Percentiles rank a stretch among this genome's conserved stretches.
These are phyloP conservation scores for Limnephilus lunatus DNA, from an alignment of 2,888 invertebrate genomes.

Conservation along the genomic window DNA sequence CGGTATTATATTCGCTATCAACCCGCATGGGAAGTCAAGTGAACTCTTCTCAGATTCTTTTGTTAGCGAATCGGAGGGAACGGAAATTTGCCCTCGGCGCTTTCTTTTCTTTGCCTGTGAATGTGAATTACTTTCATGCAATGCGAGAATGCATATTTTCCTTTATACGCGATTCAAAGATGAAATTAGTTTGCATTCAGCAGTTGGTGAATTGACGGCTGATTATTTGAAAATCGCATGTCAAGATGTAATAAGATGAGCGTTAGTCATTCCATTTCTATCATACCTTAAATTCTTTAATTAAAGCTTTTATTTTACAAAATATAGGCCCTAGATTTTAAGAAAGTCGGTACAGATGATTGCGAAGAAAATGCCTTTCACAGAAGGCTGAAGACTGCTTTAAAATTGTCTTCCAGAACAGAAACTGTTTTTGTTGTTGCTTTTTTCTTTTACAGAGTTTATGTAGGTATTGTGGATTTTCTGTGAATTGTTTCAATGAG, in stretches of 20 bases:
- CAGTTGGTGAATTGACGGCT: not conserved
- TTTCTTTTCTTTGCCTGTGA: constrained; percentile 12
- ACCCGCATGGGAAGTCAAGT: not conserved
- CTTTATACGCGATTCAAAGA: not conserved
- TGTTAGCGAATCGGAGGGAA: not conserved
- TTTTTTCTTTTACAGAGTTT: too few species aligned
- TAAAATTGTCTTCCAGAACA: too few species aligned
- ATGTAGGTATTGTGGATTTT: too few species aligned
- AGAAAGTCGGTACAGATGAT: not conserved
- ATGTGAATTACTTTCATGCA: constrained; percentile 2
- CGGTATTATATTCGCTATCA: not conserved
- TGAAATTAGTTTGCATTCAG: constrained; percentile 13
- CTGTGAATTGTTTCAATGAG: too few species aligned
- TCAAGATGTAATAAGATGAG: not conserved
- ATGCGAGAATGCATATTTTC: not conserved
- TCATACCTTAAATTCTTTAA: not conserved
- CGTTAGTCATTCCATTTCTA: not conserved
- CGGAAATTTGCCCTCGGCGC: constrained; percentile 17
- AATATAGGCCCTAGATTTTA: not conserved
- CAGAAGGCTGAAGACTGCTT: too few species aligned
- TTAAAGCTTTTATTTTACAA: not conserved
- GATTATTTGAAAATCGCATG: not conserved
- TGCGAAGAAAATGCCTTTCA: not conserved
- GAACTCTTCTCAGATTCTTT: not conserved
- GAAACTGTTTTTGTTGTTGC: too few species aligned